Percentiles rank a stretch among this genome's conserved stretches.
Conservation (phyloP, 2,797 vertebrate species). For the Enteromius argenteus region DNA sequence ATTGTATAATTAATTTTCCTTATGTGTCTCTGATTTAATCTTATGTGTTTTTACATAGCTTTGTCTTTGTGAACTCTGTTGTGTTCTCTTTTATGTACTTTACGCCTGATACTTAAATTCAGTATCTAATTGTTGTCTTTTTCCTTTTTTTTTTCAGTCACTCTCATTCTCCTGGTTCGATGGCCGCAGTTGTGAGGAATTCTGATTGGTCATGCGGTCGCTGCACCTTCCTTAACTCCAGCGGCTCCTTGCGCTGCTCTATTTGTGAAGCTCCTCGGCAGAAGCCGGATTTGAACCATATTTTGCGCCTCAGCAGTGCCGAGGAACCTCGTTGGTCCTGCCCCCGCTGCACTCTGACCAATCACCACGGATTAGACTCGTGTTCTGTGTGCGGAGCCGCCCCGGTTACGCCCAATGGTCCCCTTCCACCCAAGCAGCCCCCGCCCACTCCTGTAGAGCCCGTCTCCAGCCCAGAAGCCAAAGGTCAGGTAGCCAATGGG, state of each 20-base stretch:
- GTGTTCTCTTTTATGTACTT: not conserved
- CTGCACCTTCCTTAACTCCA: constrained; percentile 93
- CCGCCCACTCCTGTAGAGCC: constrained; percentile 68
- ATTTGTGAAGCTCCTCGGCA: constrained; percentile 97
- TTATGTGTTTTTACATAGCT: not conserved
- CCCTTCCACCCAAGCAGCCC: constrained; percentile 63
- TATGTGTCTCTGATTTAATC: not conserved
- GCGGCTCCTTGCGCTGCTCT: constrained; percentile 91
- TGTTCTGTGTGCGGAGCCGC: constrained; percentile 88
- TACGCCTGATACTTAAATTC: not conserved
- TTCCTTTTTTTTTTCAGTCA: constrained; percentile 75
- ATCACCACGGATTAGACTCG: constrained; percentile 87
- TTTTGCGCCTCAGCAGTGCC: constrained; percentile 91
- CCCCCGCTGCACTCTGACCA: constrained; percentile 93
- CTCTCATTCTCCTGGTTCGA: constrained; percentile 90
- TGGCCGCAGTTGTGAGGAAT: constrained; percentile 84
- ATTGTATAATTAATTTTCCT: not conserved
- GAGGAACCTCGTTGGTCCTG: constrained; percentile 93
- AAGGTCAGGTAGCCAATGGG: constrained; percentile 73
- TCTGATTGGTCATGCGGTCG: constrained; percentile 96
- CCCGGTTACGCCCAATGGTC: constrained; percentile 71
- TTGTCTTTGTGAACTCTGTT: not conserved
- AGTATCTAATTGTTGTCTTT: not conserved
- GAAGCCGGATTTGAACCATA: constrained; percentile 95
- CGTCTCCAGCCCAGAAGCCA: constrained; percentile 69